Percentiles rank a stretch among this genome's conserved stretches.
These are phyloP conservation scores for Xestia rhomboidea DNA, from an alignment of 2,888 invertebrate genomes.

Conservation along the genomic window DNA sequence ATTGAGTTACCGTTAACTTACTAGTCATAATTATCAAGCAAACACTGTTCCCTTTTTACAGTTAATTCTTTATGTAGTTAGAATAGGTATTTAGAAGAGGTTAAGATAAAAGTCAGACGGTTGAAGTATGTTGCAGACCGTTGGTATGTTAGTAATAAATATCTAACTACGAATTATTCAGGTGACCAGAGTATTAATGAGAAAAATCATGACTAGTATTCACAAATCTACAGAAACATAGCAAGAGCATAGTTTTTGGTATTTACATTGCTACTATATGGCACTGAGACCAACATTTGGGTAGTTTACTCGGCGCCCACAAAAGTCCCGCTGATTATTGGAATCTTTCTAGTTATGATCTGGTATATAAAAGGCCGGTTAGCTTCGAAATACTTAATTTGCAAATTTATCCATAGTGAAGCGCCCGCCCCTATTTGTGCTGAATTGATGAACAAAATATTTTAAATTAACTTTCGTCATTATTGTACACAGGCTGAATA, in stretches of 20 bases:
- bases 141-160: background rate
- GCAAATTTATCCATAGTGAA: no score
- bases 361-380: constrained; percentile 31
- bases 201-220: background rate
- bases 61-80: no score
- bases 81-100: background rate
- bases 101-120: background rate
- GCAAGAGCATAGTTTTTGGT: background rate
- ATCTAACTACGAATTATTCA: background rate
- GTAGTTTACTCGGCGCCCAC: background rate
- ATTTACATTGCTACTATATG: background rate
- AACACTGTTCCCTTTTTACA: no score
- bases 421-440: background rate
- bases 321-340: background rate
- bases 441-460: background rate
- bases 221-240: background rate
- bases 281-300: background rate
- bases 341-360: background rate
- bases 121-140: background rate
- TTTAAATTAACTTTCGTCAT: no score
- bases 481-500: no score
- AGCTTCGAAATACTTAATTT: constrained; percentile 23
- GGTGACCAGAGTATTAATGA: no score
- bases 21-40: no score
- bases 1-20: no score